Evolutionary conservation across 2,113 vertebrate genomes (phyloP).

Genomic region (Hippopotamus amphibius): DNA sequence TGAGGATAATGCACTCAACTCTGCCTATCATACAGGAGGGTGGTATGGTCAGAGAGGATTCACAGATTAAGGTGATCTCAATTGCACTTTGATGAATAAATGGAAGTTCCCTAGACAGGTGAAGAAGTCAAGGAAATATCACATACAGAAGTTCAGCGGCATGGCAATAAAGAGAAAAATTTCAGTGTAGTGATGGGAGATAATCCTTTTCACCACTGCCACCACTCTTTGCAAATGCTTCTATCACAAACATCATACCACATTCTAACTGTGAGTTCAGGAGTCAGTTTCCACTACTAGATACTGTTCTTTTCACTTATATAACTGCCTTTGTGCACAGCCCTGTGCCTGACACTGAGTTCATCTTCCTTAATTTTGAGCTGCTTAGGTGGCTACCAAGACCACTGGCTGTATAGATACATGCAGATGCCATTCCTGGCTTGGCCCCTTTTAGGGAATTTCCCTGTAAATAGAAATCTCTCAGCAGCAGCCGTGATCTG

Average conservation of each 20-base stretch:
- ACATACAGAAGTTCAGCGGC: not conserved
- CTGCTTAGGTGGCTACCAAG: not conserved
- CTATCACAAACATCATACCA: not conserved
- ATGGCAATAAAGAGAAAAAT: not conserved
- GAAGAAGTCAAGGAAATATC: not conserved
- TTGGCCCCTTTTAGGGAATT: not conserved
- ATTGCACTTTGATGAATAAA: slow-evolving; percentile 5
- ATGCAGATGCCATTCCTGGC: not conserved
- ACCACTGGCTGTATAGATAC: not conserved
- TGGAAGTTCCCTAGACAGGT: not conserved
- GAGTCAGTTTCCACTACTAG: not conserved
- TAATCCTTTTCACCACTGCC: not conserved
- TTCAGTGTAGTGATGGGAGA: not conserved
- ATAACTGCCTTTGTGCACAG: not conserved
- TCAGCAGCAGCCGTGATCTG: not conserved
- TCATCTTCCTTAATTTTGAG: not conserved
- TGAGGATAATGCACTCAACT: not conserved
- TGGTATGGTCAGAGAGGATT: not conserved
- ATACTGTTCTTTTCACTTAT: not conserved
- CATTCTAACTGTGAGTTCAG: not conserved
- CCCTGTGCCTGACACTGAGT: not conserved
- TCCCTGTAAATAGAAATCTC: not conserved
- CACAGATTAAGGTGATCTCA: not conserved
- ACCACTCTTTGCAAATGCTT: not conserved
- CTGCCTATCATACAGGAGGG: not conserved